Evolutionary conservation across 2,888 invertebrate species (phyloP).

Genomic region (Seladonia tumulorum): DNA sequence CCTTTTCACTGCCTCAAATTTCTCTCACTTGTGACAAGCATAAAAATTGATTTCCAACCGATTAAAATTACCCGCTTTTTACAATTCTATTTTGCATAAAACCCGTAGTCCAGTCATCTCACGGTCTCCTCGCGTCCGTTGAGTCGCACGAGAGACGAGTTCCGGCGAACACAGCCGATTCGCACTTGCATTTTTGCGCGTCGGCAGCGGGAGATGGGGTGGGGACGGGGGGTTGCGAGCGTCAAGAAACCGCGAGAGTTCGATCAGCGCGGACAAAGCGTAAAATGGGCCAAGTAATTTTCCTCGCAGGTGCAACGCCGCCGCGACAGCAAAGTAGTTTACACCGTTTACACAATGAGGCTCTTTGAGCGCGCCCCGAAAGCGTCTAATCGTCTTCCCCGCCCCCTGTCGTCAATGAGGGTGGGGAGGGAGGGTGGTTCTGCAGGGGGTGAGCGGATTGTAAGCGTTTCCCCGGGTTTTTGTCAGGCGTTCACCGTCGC

Average conservation of each 20-base stretch:
- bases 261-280: constrained; percentile 68
- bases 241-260: constrained; percentile 51
- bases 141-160: not conserved
- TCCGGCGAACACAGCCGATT: not conserved
- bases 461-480: constrained; percentile 58
- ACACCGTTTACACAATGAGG: constrained; percentile 69
- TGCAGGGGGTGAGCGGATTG: constrained; percentile 11
- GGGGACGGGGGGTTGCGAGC: not conserved
- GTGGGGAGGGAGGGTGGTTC: not conserved
- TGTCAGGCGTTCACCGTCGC: constrained; percentile 46
- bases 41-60: not conserved
- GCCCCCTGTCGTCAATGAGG: not conserved
- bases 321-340: constrained; percentile 68
- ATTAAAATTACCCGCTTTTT: too few species aligned
- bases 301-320: constrained; percentile 63
- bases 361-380: constrained; percentile 64
- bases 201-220: not conserved
- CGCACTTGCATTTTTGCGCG: not conserved
- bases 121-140: too few species aligned
- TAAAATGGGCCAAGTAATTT: constrained; percentile 65
- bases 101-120: too few species aligned
- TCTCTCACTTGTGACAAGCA: too few species aligned
- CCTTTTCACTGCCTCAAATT: too few species aligned
- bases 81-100: too few species aligned
- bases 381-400: constrained; percentile 63